Evolutionary conservation across 2,797 vertebrate genomes (phyloP).

Genomic region (Tinamus major): DNA sequence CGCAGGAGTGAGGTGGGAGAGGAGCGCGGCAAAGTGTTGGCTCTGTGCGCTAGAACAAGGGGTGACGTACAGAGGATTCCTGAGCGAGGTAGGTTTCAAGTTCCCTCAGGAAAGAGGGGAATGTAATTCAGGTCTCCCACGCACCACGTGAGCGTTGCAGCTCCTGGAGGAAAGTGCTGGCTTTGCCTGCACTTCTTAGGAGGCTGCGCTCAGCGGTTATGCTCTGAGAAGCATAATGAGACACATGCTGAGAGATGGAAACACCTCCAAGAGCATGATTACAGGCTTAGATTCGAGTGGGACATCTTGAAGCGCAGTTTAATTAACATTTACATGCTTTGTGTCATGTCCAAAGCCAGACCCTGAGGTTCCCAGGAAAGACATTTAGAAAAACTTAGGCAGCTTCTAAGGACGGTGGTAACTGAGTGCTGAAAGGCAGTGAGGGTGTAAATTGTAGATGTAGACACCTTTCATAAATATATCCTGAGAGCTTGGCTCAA

Average conservation of each 20-base stretch:
- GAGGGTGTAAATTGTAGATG: neutral
- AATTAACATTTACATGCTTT: neutral
- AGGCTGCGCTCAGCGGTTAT: neutral
- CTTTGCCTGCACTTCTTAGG: neutral
- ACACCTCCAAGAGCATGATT: neutral
- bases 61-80: neutral
- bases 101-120: neutral
- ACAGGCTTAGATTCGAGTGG: neutral
- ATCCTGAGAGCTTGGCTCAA: neutral
- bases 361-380: neutral
- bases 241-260: neutral
- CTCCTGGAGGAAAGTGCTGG: neutral
- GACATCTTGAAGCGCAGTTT: neutral
- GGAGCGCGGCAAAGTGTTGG: neutral
- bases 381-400: neutral
- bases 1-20: neutral
- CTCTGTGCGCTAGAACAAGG: neutral
- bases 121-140: rapidly evolving
- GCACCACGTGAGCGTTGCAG: neutral
- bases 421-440: neutral
- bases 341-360: neutral
- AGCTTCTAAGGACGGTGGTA: neutral
- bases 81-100: neutral
- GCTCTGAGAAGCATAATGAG: neutral
- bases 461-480: neutral